phyloP scores from a whole-genome alignment of 2,113 vertebrate species.

The Lophura nycthemera region DNA sequence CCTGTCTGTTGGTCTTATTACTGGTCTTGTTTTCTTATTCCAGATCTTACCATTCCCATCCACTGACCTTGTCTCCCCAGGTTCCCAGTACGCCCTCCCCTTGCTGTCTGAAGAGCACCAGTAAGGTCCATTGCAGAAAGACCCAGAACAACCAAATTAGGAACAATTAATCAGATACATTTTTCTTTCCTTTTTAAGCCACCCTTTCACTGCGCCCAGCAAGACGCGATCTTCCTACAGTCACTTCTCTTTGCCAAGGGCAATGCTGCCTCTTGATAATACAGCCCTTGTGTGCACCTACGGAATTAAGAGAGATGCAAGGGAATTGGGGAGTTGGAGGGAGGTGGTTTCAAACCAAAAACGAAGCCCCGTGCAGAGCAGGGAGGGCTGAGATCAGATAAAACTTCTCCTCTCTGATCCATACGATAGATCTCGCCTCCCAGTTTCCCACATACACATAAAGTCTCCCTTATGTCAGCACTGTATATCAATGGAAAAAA shows the following conservation, averaged over 20 bases:
- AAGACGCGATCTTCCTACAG: background rate
- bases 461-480: background rate
- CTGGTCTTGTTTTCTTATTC: background rate
- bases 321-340: background rate
- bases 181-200: background rate
- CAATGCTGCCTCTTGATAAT: background rate
- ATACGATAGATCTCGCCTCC: background rate
- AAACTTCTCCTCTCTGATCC: background rate
- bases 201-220: background rate
- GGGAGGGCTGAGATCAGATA: background rate
- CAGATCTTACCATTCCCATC: background rate
- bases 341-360: slow-evolving; percentile 3
- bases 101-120: background rate
- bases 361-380: background rate
- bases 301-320: background rate
- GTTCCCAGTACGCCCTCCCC: background rate
- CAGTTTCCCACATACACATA: background rate
- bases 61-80: background rate
- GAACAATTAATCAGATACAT: background rate
- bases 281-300: background rate
- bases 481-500: background rate
- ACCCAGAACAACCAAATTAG: background rate
- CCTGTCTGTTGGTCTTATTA: background rate
- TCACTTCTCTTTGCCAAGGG: background rate
- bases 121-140: background rate